Evolutionary conservation across 2,888 invertebrate species (phyloP), one percentile per base, ranked within the genome.

Genomic region (Drosophila paucipuncta): DNA sequence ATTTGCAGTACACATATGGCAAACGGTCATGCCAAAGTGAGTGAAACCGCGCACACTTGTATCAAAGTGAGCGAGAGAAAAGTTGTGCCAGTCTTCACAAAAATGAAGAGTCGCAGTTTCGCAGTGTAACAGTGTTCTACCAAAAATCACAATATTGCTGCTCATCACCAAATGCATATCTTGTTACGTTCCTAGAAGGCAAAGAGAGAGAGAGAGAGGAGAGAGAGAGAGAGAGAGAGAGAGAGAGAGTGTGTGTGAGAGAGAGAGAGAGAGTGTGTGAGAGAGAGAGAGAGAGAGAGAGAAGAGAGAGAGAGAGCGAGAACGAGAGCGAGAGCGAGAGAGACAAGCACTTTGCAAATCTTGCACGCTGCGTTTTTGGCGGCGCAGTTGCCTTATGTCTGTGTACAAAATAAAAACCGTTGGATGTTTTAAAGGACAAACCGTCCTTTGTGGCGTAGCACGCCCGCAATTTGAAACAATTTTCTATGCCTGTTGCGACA

Each of bases 391-490:
- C 66, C 67, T 69, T 62, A 72, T 55, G 65, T 63, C 69, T 90
- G 91, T 90, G 75, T 87, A 85, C 91, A 90, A 91, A 91, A 91
- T 82, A 79, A 55, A 77, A 90, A 76, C 90, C 80, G 77, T 90
- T 79, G 91, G 73, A 76, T 54, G 50, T 61, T 68, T 73, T 30
- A 37, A 59, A 55, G 71, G 52, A 74, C 61, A 60, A 62, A 52
- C 22, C 10, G 66, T 71, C 72, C 78, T 82, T 74, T 68, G 61
- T 25, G 59, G 47, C 78, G 39, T 77, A 78, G 80, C 84, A 90
- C 86, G 91, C 85, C 85, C 78, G 60, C 78, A 65, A 78, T 81
- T 78, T 68, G 28, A 61, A 47, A 78, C 79, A 76, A 78, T 78
- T 68, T 59, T 80, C 55, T 35, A 62, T 39, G 73, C 77, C 61